Conservation (phyloP, 92 coral and sea anemone species). For the Blastomussa wellsi region DNA sequence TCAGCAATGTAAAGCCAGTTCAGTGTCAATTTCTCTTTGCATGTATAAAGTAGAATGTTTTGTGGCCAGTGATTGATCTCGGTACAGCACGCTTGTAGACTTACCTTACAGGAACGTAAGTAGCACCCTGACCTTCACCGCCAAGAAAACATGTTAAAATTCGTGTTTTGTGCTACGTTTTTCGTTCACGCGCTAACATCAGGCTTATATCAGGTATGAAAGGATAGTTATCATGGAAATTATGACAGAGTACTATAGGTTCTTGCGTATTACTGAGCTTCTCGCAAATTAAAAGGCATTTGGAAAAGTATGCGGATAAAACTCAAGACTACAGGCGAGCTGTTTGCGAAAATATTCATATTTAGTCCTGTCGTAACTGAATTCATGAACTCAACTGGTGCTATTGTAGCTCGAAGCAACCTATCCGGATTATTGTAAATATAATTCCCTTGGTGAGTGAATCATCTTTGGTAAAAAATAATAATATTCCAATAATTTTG, state of each 20-base stretch:
- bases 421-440: background rate
- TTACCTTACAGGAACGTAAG: too few relatives aligned
- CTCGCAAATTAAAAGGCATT: background rate
- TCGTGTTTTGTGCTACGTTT: background rate
- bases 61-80: background rate
- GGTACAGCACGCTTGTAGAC: background rate
- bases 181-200: background rate
- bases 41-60: slow-evolving; percentile 2
- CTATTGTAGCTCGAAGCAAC: background rate
- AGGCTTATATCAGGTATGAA: background rate
- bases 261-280: background rate
- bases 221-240: too few relatives aligned
- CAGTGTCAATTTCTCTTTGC: background rate
- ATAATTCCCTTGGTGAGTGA: background rate
- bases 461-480: background rate
- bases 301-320: background rate
- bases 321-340: too few relatives aligned
- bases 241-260: background rate
- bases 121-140: background rate
- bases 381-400: background rate
- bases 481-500: background rate
- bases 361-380: background rate
- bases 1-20: background rate
- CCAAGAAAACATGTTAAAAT: background rate
- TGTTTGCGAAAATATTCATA: background rate